A percentile compares a stretch with the other conserved stretches of the same genome.
phyloP scores from a whole-genome alignment of 2,113 vertebrate species.

The Chrysochloris asiatica region DNA sequence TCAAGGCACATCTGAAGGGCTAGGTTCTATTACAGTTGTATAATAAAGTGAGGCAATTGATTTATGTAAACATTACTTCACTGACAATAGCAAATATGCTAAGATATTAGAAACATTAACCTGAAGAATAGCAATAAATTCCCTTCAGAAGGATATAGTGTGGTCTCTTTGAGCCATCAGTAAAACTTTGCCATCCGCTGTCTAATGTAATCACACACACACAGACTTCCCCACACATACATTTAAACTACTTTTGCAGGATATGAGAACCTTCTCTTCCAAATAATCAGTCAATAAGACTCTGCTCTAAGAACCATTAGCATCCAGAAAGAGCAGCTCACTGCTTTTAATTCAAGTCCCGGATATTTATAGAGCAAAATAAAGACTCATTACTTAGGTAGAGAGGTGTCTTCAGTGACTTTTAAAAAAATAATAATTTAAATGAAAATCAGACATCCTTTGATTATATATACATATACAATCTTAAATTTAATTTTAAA shows the following conservation, averaged over 20 bases:
- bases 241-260: slow-evolving; percentile 60
- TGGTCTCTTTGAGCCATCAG: slow-evolving; percentile 46
- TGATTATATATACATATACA: neutral
- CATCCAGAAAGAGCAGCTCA: slow-evolving; percentile 24
- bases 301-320: slow-evolving; percentile 27
- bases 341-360: slow-evolving; percentile 23
- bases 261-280: slow-evolving; percentile 36
- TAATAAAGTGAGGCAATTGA: slow-evolving; percentile 69
- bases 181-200: slow-evolving; percentile 47
- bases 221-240: neutral
- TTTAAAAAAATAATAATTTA: slow-evolving; percentile 42
- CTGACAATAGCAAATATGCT: slow-evolving; percentile 57
- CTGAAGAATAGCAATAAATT: slow-evolving; percentile 64
- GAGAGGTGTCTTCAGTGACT: neutral
- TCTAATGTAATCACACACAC: slow-evolving; percentile 56
- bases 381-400: slow-evolving; percentile 26
- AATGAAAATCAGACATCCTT: slow-evolving; percentile 23
- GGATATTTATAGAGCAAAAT: slow-evolving; percentile 60
- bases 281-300: slow-evolving; percentile 39
- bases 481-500: neutral
- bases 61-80: slow-evolving; percentile 67
- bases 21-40: slow-evolving; percentile 29
- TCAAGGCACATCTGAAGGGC: slow-evolving; percentile 1
- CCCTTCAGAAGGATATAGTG: slow-evolving; percentile 25
- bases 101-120: slow-evolving; percentile 66